These are phyloP conservation scores for Metallyticus violacea DNA, from an alignment of 2,888 invertebrate species.

Conservation along the genomic window DNA sequence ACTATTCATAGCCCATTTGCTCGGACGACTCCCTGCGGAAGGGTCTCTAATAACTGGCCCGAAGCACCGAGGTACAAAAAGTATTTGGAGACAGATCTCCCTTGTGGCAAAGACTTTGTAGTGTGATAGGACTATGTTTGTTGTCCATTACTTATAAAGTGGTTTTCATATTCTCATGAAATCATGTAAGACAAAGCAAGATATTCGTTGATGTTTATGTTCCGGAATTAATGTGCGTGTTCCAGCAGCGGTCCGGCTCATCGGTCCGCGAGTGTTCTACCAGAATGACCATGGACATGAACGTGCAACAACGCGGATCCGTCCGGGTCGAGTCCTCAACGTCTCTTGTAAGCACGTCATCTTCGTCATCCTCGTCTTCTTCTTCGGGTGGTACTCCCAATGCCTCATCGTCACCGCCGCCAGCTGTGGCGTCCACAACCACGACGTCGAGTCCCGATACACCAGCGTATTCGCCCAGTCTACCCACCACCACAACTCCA, in stretches of 20 bases:
- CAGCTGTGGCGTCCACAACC: background rate
- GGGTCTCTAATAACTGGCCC: no score
- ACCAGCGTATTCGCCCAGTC: constrained; percentile 21
- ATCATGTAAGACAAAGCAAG: no score
- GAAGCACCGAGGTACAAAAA: no score
- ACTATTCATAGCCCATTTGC: no score
- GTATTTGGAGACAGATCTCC: no score
- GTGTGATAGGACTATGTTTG: no score
- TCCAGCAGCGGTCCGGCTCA: background rate
- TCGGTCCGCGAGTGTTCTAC: background rate
- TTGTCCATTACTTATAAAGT: no score
- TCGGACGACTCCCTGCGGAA: no score
- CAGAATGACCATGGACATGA: constrained; percentile 36
- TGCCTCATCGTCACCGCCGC: constrained; percentile 7
- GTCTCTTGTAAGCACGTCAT: background rate
- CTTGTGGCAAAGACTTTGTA: no score
- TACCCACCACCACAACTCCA: constrained; percentile 37
- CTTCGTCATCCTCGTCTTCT: background rate
- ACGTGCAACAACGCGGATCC: constrained; percentile 25
- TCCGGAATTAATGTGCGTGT: background rate
- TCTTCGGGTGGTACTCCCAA: background rate
- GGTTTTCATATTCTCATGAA: no score
- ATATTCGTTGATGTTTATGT: no score
- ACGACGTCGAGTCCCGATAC: background rate
- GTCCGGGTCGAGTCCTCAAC: constrained; percentile 19